These are phyloP conservation scores for Alitta virens DNA, from an alignment of 2,888 invertebrate species.

Conservation along the genomic window DNA sequence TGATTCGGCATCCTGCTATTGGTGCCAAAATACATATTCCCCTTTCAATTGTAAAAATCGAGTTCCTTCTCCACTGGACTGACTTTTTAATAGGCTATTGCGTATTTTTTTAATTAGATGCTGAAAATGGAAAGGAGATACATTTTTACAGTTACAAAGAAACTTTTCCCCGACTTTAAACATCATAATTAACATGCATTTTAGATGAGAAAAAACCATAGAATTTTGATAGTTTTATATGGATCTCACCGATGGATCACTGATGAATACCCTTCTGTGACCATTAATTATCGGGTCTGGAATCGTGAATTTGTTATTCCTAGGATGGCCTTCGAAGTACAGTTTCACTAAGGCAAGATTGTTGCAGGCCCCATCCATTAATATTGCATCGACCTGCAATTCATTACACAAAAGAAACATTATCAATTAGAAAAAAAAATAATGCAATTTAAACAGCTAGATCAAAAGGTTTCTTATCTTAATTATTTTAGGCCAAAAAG, in stretches of 20 bases:
- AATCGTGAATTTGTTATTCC: background rate
- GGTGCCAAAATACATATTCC: background rate
- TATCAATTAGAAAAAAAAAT: no score
- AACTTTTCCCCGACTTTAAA: no score
- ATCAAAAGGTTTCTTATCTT: no score
- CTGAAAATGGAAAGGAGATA: background rate
- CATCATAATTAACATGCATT: no score
- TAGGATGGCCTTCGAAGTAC: background rate
- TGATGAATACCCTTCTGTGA: no score
- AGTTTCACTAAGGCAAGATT: background rate
- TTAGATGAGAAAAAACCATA: no score
- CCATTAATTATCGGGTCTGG: background rate
- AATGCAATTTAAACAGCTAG: no score
- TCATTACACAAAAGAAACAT: no score
- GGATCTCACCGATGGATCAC: no score
- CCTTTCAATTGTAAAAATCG: background rate
- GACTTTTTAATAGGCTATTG: background rate
- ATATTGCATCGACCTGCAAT: background rate
- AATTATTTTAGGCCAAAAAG: no score
- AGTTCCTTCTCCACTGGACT: background rate
- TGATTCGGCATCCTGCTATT: background rate
- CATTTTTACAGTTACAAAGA: no score
- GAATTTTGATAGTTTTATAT: no score
- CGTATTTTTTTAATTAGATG: background rate
- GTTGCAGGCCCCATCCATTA: background rate